Percentiles rank a stretch among this genome's conserved stretches.
Conservation (phyloP, 2,113 vertebrate genomes). For the Pteropus alecto region DNA sequence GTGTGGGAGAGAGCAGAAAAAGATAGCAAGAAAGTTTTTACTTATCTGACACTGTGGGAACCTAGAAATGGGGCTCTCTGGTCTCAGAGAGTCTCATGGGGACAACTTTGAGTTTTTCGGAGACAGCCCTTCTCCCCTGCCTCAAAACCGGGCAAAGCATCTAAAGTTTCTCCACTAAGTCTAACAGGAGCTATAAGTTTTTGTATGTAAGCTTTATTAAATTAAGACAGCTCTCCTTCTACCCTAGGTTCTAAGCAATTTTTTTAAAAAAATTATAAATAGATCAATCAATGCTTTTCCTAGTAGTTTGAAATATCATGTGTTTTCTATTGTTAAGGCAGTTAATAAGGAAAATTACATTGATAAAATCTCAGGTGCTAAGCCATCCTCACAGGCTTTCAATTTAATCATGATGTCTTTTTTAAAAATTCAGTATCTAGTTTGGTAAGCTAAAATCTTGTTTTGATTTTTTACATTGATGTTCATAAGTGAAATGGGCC, state of each 20-base stretch:
- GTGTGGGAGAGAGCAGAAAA: neutral
- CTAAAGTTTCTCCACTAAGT: neutral
- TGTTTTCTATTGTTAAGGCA: neutral
- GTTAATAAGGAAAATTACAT: neutral
- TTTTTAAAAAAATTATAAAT: neutral
- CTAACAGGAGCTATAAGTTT: neutral
- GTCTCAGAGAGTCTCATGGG: neutral
- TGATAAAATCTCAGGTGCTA: neutral
- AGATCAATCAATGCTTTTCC: neutral
- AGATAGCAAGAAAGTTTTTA: neutral
- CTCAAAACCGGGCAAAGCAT: neutral
- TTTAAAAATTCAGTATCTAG: neutral
- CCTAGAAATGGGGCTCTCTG: neutral
- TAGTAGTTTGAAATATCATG: neutral
- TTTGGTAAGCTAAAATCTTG: neutral
- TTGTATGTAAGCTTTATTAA: neutral
- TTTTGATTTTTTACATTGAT: neutral
- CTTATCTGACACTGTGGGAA: neutral
- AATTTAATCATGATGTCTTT: neutral
- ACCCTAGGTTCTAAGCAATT: neutral
- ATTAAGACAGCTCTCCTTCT: neutral
- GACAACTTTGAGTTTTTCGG: neutral
- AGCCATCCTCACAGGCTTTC: neutral
- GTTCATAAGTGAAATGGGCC: neutral
- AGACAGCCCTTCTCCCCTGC: neutral